Conservation (phyloP, 1,140 invertebrate genomes). For the Mamestra configurata region DNA sequence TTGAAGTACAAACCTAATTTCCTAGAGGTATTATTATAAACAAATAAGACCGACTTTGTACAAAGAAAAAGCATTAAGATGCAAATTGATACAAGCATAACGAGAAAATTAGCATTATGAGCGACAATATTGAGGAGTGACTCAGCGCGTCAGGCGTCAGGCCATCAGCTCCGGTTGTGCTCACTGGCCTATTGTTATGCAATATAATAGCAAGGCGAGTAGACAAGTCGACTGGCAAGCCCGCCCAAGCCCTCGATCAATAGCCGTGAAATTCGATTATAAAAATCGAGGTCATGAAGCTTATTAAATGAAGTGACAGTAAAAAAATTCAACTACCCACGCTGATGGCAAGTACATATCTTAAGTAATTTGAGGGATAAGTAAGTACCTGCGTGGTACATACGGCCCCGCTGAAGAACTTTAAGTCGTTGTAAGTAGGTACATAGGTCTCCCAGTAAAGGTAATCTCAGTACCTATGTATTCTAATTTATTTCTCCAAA, state of each 20-base stretch:
- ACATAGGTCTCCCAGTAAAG: no score
- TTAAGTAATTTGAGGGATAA: background rate
- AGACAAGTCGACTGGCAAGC: conserved; percentile 79
- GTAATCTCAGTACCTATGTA: no score
- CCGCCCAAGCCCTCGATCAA: conserved; percentile 83
- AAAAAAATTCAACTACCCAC: conserved; percentile 38
- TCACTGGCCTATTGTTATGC: conserved; percentile 72
- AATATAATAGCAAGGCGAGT: conserved; percentile 65
- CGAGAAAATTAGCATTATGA: conserved; percentile 85
- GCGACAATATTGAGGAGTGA: conserved; percentile 85
- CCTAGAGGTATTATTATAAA: conserved; percentile 63
- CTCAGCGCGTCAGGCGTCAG: conserved; percentile 73
- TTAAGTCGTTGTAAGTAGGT: background rate
- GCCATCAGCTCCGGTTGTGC: conserved; percentile 78
- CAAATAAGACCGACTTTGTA: conserved; percentile 70
- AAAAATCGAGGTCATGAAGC: conserved; percentile 61
- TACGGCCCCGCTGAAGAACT: background rate
- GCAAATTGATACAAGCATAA: conserved; percentile 86
- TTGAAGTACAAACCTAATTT: conserved; percentile 39
- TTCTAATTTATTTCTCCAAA: no score
- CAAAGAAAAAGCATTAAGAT: conserved; percentile 82
- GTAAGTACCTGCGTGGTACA: background rate
- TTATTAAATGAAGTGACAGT: conserved; percentile 65
- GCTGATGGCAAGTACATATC: background rate
- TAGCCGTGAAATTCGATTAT: conserved; percentile 84